Percentiles rank a stretch among this genome's conserved stretches.
These are phyloP conservation scores for Etheostoma cragini DNA, from an alignment of 2,113 vertebrate genomes.

Conservation along the genomic window DNA sequence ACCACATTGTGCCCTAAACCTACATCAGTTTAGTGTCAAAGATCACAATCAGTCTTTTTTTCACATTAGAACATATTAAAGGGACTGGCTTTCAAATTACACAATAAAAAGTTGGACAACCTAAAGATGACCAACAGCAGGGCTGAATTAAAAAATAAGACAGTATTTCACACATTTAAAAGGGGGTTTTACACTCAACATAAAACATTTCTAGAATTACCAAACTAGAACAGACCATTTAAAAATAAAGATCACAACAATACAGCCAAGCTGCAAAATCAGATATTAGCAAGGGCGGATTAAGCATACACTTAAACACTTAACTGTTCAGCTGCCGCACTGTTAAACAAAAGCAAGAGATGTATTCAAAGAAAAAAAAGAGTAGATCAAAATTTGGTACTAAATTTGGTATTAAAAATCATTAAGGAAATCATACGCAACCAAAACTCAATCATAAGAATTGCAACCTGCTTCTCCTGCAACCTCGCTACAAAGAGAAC, in stretches of 20 bases:
- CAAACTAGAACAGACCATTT: constrained; percentile 37
- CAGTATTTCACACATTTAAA: not conserved
- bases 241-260: constrained; percentile 34
- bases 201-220: constrained; percentile 9
- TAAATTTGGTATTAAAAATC: not conserved
- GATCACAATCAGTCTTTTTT: not conserved
- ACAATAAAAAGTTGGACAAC: not conserved
- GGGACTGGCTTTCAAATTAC: not conserved
- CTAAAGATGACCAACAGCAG: not conserved
- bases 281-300: constrained; percentile 30
- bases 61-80: not conserved
- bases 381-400: not conserved
- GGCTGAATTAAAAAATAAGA: not conserved
- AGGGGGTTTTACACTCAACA: not conserved
- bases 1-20: not conserved
- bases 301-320: constrained; percentile 35
- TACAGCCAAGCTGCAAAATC: constrained; percentile 29
- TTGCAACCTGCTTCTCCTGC: not conserved
- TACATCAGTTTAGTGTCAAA: not conserved
- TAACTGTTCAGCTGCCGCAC: constrained; percentile 67
- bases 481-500: not conserved
- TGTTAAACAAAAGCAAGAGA: constrained; percentile 49
- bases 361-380: constrained; percentile 53
- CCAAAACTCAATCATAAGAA: not conserved
- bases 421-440: not conserved